phyloP scores from a whole-genome alignment of 1,140 invertebrate genomes.

The Ostrea edulis region DNA sequence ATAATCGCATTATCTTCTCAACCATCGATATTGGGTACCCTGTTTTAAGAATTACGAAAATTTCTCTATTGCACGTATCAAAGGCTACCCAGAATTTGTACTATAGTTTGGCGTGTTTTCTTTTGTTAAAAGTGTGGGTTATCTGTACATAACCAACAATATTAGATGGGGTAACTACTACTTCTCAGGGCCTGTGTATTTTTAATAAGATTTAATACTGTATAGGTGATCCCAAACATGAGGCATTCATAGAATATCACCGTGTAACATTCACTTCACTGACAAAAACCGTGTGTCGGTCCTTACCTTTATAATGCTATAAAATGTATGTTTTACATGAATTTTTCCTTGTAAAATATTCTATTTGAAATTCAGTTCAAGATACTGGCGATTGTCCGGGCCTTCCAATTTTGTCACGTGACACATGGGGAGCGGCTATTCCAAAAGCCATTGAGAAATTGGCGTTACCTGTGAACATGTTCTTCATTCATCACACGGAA shows the following conservation, averaged over 20 bases:
- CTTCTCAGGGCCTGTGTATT: no score
- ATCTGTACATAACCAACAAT: no score
- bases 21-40: no score
- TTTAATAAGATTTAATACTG: not conserved
- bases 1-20: no score
- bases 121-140: no score
- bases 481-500: slow-evolving; percentile 54
- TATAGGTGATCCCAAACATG: not conserved
- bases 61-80: no score
- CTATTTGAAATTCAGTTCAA: not conserved
- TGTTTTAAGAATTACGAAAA: no score
- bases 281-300: no score
- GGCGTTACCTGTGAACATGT: slow-evolving; percentile 41
- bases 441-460: not conserved
- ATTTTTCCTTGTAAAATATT: not conserved
- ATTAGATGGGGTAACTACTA: no score
- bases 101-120: no score
- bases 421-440: slow-evolving; percentile 48
- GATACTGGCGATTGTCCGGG: slow-evolving; percentile 30
- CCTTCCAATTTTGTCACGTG: slow-evolving; percentile 42
- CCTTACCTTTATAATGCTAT: no score
- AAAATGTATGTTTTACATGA: not conserved
- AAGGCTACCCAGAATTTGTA: no score
- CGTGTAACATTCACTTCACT: not conserved
- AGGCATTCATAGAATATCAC: not conserved